Base-by-base conservation (phyloP, 2,113 vertebrate genomes). In the Hiodon tergisus region DNA sequence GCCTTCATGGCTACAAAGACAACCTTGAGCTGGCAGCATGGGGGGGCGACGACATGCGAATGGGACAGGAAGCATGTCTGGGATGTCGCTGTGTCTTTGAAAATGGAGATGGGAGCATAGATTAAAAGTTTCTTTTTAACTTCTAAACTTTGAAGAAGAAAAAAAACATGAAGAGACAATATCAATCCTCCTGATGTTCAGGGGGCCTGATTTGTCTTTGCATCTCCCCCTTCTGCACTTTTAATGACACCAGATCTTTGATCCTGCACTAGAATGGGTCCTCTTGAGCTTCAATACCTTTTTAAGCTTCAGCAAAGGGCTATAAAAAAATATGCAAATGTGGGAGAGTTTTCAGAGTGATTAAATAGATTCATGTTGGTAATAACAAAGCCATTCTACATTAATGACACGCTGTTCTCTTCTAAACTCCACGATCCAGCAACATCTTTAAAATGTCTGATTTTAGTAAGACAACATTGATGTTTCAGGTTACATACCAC, bases 201-300 rank as follows among this genome's bases (percentile, higher is more conserved):
- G 83, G 82, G 83, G 83, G 82, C 81, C 79, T 86, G 81, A 83
- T 89, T 87, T 86, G 82, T 88, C 86, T 87, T 83, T 78, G 79
- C 17, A 3, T 67, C 10, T 14, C 50, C 5, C 68, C 17, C 11
- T 62, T 7, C 4, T 50, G 4, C 52, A 9, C 10, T 46, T 4
- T 6, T 58, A 72, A 53, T 67, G 51, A 48, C 31, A 46, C 13
- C 10, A 4, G 14, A 67, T 10, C 68, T 63, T 76, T 71, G 6
- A 70, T 74, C 63, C 52, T 57, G 72, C 46, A n/a, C 14, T 52
- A 55, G 10, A 74, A 55, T 31, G 11, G 47, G 63, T 48, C 66
- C 67, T 59, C 31, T 14, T 63, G 4, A 10, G n/a, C 16, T 47
- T 61, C 70, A 72, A 60, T 60, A 72, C 54, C 54, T 59, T 53